Evolutionary conservation across 2,113 vertebrate genomes (phyloP).

Genomic region (Rhinoptilus africanus): DNA sequence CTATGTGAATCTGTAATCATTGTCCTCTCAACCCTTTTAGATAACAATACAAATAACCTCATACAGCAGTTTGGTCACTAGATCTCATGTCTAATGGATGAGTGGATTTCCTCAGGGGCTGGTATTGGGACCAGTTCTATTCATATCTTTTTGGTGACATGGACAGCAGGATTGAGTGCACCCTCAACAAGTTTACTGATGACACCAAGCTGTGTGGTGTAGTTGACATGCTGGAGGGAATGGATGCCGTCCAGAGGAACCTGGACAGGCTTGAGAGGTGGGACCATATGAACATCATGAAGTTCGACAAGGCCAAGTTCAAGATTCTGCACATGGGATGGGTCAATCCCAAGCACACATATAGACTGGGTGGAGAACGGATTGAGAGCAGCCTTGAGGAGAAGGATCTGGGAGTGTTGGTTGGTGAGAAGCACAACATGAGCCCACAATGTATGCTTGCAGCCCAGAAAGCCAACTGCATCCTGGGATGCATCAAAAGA

Average conservation of each 20-base stretch:
- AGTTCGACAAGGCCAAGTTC: background rate
- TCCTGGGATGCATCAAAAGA: background rate
- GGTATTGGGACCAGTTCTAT: background rate
- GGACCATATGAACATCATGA: background rate
- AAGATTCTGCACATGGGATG: background rate
- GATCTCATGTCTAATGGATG: background rate
- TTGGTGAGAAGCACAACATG: background rate
- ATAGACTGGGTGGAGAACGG: background rate
- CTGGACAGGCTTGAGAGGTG: background rate
- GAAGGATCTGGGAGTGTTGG: background rate
- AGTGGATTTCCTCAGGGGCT: background rate
- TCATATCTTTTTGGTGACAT: background rate
- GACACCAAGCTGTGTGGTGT: background rate
- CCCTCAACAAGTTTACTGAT: background rate
- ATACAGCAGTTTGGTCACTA: background rate
- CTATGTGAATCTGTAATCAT: background rate
- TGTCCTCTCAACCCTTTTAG: background rate
- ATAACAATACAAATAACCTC: background rate
- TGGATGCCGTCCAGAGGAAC: background rate
- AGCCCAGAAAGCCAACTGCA: background rate
- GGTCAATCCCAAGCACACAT: background rate
- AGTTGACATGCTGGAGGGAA: background rate
- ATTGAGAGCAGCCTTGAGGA: background rate
- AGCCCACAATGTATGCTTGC: background rate
- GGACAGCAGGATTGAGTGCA: background rate